Conservation (phyloP, 2,797 vertebrate species). For the Callimico goeldii region DNA sequence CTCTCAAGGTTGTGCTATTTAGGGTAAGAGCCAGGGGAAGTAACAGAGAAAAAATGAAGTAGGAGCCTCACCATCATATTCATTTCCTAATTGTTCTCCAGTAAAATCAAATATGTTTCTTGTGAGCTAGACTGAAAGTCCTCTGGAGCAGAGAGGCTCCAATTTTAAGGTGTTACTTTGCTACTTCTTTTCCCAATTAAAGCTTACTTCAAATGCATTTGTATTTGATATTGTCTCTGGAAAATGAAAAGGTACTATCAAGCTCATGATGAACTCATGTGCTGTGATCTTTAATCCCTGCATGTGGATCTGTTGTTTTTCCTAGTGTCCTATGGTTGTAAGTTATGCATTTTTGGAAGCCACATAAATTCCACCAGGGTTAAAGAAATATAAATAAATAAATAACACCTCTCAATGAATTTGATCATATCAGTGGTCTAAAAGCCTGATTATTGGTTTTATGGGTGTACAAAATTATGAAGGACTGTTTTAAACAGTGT, state of each 20-base stretch:
- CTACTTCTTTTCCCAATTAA: background rate
- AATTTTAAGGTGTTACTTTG: background rate
- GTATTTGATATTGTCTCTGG: background rate
- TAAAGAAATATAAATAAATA: background rate
- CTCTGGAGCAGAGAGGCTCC: background rate
- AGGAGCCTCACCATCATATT: background rate
- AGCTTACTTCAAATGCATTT: background rate
- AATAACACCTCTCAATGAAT: background rate
- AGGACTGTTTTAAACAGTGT: slow-evolving; percentile 43
- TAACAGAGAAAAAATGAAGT: background rate
- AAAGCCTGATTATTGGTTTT: background rate
- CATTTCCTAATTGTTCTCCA: background rate
- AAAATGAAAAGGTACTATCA: background rate
- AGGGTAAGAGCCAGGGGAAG: background rate
- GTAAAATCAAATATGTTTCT: background rate
- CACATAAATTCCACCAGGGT: background rate
- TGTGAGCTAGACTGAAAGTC: background rate
- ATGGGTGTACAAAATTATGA: background rate
- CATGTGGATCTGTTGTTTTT: background rate
- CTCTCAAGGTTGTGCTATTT: background rate
- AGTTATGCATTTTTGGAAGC: background rate
- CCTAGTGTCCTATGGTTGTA: background rate
- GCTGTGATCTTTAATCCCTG: background rate
- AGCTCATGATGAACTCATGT: background rate
- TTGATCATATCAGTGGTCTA: background rate